These are phyloP conservation scores for Schlechtendalia chinensis DNA, from an alignment of 1,140 invertebrate genomes.

Conservation along the genomic window DNA sequence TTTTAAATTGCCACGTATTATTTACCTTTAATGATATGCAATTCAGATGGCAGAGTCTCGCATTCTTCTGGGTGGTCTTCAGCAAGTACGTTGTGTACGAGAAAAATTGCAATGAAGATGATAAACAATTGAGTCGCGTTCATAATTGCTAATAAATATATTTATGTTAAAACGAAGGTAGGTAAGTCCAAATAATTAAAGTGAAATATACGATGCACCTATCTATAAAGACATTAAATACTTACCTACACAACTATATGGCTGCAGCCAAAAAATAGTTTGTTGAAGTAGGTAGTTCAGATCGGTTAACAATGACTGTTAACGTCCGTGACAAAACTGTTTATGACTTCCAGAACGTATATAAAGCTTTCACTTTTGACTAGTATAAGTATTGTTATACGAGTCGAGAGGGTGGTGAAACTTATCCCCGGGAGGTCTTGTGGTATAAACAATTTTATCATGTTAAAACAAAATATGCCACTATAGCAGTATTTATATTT, in stretches of 20 bases:
- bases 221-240: not conserved
- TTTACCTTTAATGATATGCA: slow-evolving; percentile 75
- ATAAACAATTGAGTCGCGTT: slow-evolving; percentile 37
- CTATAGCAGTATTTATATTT: slow-evolving; percentile 13
- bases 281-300: not conserved
- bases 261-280: not conserved
- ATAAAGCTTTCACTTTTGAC: slow-evolving; percentile 4
- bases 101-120: not conserved
- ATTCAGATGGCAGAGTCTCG: slow-evolving; percentile 75
- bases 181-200: not conserved
- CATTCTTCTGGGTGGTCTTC: slow-evolving; percentile 61
- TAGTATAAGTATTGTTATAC: slow-evolving; percentile 5
- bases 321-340: slow-evolving; percentile 44
- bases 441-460: not conserved
- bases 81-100: slow-evolving; percentile 21
- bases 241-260: not conserved
- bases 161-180: not conserved
- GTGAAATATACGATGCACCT: not conserved
- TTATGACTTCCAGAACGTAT: slow-evolving; percentile 8
- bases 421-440: slow-evolving; percentile 26
- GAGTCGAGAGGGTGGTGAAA: not conserved
- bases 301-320: slow-evolving; percentile 11
- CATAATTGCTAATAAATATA: slow-evolving; percentile 17
- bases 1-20: slow-evolving; percentile 18
- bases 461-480: slow-evolving; percentile 13